Evolutionary conservation across 2,113 vertebrate genomes (phyloP).

Genomic region (Riparia riparia): DNA sequence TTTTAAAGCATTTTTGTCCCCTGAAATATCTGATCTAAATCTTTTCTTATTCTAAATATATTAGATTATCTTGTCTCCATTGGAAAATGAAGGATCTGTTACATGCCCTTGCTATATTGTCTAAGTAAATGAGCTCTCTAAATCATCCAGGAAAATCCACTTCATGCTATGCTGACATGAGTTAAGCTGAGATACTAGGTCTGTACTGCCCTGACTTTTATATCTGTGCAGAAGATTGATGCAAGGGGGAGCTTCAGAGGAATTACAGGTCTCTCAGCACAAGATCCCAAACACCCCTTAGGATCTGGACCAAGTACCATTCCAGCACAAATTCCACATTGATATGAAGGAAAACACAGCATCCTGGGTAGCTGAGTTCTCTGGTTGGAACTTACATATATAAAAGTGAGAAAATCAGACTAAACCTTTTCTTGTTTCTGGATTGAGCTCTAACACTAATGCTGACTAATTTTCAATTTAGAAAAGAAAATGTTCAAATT

Average conservation of each 20-base stretch:
- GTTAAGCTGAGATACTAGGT: background rate
- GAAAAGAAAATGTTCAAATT: background rate
- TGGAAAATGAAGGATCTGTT: background rate
- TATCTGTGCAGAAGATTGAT: background rate
- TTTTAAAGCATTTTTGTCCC: background rate
- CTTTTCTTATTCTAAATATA: background rate
- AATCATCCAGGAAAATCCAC: background rate
- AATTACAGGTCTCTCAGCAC: background rate
- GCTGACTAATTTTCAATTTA: background rate
- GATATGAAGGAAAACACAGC: background rate
- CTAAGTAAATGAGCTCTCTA: background rate
- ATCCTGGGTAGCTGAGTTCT: background rate
- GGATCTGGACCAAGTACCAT: background rate
- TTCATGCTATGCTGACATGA: background rate
- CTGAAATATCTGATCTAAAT: background rate
- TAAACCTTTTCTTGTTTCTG: background rate
- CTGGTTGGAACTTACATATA: background rate
- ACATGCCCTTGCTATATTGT: background rate
- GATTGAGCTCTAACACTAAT: background rate
- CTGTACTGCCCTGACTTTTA: background rate
- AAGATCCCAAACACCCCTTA: background rate
- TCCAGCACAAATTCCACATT: background rate
- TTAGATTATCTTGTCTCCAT: background rate
- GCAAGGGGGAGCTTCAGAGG: background rate
- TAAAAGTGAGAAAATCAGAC: background rate